Evolutionary conservation across 2,888 invertebrate species (phyloP).

Genomic region (Pseudococcus longispinus): DNA sequence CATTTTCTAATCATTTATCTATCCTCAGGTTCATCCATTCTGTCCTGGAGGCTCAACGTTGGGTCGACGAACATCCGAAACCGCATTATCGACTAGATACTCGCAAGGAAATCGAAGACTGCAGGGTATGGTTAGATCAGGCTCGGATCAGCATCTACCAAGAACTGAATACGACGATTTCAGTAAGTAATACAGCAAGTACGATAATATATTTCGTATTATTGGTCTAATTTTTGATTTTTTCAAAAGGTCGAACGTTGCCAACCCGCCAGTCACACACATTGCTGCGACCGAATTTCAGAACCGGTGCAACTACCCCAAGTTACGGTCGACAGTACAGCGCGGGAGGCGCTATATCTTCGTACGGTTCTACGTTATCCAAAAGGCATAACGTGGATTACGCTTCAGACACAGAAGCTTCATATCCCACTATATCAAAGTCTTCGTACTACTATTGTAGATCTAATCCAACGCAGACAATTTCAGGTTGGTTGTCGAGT

Average conservation of each 20-base stretch:
- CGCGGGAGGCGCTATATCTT: conserved; percentile 29
- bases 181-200: neutral
- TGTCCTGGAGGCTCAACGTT: conserved; percentile 66
- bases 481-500: conserved; percentile 38
- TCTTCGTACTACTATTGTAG: conserved; percentile 76
- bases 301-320: conserved; percentile 57
- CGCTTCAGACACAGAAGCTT: conserved; percentile 95
- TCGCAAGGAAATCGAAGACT: conserved; percentile 59
- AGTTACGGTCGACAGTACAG: conserved; percentile 61
- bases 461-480: conserved; percentile 48
- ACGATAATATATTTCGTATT: too few relatives aligned
- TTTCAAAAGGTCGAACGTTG: conserved; percentile 62
- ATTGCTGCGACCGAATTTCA: conserved; percentile 65
- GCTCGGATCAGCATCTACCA: conserved; percentile 89
- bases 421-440: conserved; percentile 63
- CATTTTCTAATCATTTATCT: conserved; percentile 54
- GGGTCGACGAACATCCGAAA: conserved; percentile 72
- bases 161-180: conserved; percentile 75
- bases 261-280: conserved; percentile 74
- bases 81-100: conserved; percentile 62
- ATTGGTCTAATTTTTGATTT: neutral
- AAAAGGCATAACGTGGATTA: conserved; percentile 74
- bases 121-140: conserved; percentile 76
- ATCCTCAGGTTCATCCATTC: conserved; percentile 77
- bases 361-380: conserved; percentile 43